Evolutionary conservation across 2,113 vertebrate species (phyloP).

Genomic region (Oxygymnocypris stewartii): DNA sequence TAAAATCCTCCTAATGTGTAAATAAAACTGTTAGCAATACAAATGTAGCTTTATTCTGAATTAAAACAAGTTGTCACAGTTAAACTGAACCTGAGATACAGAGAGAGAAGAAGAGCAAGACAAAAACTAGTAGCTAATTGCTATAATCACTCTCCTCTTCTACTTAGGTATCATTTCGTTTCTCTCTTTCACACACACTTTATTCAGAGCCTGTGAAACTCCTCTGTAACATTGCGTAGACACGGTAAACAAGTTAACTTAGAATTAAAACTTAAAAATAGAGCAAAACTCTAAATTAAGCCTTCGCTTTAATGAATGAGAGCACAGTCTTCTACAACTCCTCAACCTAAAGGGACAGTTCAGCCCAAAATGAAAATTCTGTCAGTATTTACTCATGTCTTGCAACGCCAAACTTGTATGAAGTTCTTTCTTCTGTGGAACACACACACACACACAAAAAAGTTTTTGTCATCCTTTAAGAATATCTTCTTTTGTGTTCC

Average conservation of each 20-base stretch:
- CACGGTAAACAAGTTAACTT: constrained; percentile 9
- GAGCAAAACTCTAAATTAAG: neutral
- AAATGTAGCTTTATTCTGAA: neutral
- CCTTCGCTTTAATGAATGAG: constrained; percentile 3
- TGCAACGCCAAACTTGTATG: neutral
- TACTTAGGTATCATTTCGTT: neutral
- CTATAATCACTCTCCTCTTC: constrained; percentile 29
- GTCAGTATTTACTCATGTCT: neutral
- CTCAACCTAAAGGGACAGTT: neutral
- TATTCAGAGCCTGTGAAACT: neutral
- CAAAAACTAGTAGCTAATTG: constrained; percentile 7
- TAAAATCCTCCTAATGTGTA: neutral
- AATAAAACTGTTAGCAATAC: neutral
- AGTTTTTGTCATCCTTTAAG: neutral
- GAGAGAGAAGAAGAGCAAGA: neutral
- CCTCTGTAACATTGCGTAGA: neutral
- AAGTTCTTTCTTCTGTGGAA: neutral
- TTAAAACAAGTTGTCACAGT: neutral
- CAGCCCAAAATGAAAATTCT: neutral
- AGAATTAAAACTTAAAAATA: constrained; percentile 16
- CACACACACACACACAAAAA: neutral
- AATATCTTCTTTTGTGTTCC: neutral
- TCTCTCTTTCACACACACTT: constrained; percentile 8
- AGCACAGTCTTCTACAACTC: neutral
- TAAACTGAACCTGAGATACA: neutral